These are phyloP conservation scores for Lepus timidus DNA, from an alignment of 2,113 vertebrate species.

Conservation along the genomic window DNA sequence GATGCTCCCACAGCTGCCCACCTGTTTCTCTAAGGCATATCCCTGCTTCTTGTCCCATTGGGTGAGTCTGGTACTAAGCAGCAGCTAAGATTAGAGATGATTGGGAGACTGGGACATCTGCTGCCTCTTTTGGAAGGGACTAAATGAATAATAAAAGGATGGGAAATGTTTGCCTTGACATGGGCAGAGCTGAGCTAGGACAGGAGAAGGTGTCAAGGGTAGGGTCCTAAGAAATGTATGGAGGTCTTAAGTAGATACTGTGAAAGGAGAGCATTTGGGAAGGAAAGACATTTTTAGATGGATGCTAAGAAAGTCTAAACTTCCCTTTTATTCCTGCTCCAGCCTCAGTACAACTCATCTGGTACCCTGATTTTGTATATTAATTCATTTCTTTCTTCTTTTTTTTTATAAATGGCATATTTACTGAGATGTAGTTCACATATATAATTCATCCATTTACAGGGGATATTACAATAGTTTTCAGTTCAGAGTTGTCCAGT, in stretches of 20 bases:
- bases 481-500: background rate
- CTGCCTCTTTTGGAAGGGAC: background rate
- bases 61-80: background rate
- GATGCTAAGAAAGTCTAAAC: background rate
- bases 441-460: background rate
- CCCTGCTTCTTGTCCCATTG: background rate
- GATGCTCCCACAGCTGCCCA: too few species aligned
- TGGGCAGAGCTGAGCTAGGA: background rate
- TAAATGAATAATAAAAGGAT: background rate
- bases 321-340: background rate
- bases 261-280: background rate
- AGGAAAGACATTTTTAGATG: background rate
- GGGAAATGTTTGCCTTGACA: background rate
- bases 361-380: background rate
- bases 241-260: background rate
- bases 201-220: background rate
- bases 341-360: background rate
- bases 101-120: background rate
- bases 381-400: background rate
- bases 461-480: background rate
- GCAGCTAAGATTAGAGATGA: background rate
- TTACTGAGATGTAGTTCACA: background rate
- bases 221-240: background rate
- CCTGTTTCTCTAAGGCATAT: background rate
- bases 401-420: background rate